phyloP scores from a whole-genome alignment of 1,140 invertebrate genomes.

The Microvelia longipes region DNA sequence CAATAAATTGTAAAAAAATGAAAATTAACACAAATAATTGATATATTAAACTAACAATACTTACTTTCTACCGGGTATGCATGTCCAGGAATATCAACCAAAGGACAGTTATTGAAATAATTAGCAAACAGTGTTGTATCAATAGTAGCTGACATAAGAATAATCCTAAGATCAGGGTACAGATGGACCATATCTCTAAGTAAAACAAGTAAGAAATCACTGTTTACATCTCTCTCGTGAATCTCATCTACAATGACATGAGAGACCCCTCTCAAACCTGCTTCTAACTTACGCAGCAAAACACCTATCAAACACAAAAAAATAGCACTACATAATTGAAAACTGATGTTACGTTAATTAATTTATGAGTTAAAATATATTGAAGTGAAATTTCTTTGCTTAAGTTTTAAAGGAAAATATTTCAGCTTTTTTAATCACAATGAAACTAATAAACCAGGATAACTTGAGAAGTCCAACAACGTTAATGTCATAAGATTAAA shows the following conservation, averaged over 20 bases:
- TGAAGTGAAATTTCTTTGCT: no score
- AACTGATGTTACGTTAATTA: no score
- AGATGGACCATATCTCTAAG: constrained; percentile 80
- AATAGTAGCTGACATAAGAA: constrained; percentile 96
- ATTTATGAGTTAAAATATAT: no score
- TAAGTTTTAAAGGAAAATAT: no score
- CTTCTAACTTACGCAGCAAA: constrained; percentile 76
- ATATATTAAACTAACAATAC: background rate
- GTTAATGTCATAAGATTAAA: no score
- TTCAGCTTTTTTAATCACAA: no score
- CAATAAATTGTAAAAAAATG: no score
- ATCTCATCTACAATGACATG: constrained; percentile 94
- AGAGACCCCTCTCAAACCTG: constrained; percentile 68
- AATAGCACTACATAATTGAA: constrained; percentile 82
- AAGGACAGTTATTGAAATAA: constrained; percentile 82
- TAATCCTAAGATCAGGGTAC: constrained; percentile 76
- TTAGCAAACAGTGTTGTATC: constrained; percentile 76
- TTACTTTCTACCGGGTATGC: constrained; percentile 55
- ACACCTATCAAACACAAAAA: constrained; percentile 94
- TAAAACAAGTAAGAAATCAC: constrained; percentile 88
- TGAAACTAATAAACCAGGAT: no score
- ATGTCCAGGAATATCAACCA: constrained; percentile 58
- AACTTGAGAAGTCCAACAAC: no score
- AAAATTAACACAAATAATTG: background rate
- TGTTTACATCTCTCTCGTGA: constrained; percentile 91